Conservation (phyloP, 2,113 vertebrate genomes). For the Guaruba guarouba region DNA sequence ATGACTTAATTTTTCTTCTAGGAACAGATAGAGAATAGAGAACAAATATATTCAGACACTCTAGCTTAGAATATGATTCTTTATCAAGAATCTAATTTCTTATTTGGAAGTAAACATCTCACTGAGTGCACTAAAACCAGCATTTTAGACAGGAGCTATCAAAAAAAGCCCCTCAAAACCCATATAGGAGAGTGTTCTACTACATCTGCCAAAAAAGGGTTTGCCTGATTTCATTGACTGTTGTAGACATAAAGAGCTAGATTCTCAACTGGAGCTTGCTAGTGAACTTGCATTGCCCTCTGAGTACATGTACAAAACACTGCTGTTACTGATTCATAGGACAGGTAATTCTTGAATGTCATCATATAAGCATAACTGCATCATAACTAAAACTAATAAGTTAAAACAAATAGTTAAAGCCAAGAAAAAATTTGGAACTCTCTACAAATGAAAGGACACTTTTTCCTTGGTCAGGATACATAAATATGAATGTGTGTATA, state of each 20-base stretch:
- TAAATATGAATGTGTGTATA: neutral
- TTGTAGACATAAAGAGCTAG: neutral
- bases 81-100: neutral
- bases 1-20: neutral
- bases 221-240: neutral
- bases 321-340: neutral
- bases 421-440: neutral
- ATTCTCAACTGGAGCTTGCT: neutral
- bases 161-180: neutral
- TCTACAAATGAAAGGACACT: neutral
- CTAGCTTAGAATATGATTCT: neutral
- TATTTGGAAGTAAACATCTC: neutral
- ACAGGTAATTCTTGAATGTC: neutral
- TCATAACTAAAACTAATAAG: neutral
- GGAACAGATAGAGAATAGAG: neutral
- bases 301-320: neutral
- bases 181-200: neutral
- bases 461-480: neutral
- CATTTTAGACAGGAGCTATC: neutral
- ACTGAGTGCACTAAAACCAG: neutral
- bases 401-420: neutral
- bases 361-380: neutral
- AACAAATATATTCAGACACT: neutral
- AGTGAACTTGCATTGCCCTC: neutral
- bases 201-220: neutral